These are phyloP conservation scores for Salvelinus alpinus DNA, from an alignment of 2,113 vertebrate species.

Conservation along the genomic window DNA sequence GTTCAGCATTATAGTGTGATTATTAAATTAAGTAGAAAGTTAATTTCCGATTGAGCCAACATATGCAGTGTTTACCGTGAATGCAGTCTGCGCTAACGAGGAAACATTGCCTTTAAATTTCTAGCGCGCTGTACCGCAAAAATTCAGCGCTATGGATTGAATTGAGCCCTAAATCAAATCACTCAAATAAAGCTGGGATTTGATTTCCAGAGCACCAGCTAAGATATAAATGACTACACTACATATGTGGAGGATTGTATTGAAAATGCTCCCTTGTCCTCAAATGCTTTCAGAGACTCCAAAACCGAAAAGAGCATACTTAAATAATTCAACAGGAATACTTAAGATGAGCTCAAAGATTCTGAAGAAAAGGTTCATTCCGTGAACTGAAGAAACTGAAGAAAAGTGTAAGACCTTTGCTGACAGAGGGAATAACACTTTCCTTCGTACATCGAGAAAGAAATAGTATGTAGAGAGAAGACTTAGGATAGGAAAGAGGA, in stretches of 20 bases:
- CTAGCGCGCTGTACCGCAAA: no score
- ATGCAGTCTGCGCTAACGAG: no score
- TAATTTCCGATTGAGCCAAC: no score
- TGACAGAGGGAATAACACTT: slow-evolving; percentile 44
- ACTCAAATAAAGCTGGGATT: neutral
- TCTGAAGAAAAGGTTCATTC: slow-evolving; percentile 16
- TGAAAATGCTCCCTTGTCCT: slow-evolving; percentile 18
- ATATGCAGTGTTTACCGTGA: no score
- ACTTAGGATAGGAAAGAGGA: no score
- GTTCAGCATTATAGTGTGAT: no score
- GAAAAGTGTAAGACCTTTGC: slow-evolving; percentile 10
- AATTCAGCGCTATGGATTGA: no score
- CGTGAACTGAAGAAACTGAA: slow-evolving; percentile 28
- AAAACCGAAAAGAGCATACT: slow-evolving; percentile 12
- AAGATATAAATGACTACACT: neutral
- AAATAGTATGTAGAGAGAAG: slow-evolving; percentile 36
- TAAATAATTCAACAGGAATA: slow-evolving; percentile 44
- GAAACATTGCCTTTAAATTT: no score
- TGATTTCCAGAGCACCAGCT: neutral
- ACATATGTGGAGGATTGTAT: slow-evolving; percentile 6
- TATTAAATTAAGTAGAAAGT: no score
- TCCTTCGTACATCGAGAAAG: slow-evolving; percentile 21
- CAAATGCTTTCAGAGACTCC: slow-evolving; percentile 27
- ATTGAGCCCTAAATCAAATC: neutral
- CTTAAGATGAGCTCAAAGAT: slow-evolving; percentile 29